Percentiles rank a stretch among this genome's conserved stretches.
phyloP scores from a whole-genome alignment of 2,113 vertebrate genomes.

The Platichthys flesus region DNA sequence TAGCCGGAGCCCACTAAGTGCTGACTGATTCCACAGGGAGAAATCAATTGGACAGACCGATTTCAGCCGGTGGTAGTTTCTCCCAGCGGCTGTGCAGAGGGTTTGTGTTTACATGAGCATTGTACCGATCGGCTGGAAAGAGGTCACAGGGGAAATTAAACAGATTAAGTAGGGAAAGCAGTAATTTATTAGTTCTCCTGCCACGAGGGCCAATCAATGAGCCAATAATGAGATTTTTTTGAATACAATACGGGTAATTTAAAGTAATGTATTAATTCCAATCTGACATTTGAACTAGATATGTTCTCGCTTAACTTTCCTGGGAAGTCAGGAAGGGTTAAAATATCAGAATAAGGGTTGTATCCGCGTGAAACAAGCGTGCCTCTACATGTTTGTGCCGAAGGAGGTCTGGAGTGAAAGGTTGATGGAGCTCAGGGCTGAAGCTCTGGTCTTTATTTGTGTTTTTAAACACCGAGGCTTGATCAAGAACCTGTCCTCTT shows the following conservation, averaged over 20 bases:
- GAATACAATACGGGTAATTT: not conserved
- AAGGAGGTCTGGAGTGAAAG: constrained; percentile 3
- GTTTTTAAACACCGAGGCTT: constrained; percentile 48
- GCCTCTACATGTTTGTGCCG: not conserved
- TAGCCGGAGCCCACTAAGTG: not conserved
- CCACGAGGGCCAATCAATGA: constrained; percentile 19
- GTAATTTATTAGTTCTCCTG: constrained; percentile 13
- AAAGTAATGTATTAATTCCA: not conserved
- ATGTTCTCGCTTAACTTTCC: not conserved
- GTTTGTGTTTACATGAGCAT: not conserved
- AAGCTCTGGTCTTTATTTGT: constrained; percentile 36
- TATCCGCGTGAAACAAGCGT: not conserved
- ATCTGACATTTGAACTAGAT: not conserved
- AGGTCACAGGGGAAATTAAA: constrained; percentile 41
- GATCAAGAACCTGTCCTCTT: constrained; percentile 32
- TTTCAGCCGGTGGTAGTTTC: not conserved
- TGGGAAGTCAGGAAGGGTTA: not conserved
- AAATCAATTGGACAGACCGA: not conserved
- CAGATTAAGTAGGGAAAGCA: not conserved
- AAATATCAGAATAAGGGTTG: not conserved
- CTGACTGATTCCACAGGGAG: constrained; percentile 7
- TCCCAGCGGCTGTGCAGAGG: not conserved
- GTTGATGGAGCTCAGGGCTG: not conserved
- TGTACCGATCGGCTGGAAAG: not conserved
- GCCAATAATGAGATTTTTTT: constrained; percentile 35